Conservation (phyloP, 2,888 invertebrate species). For the Trachelus troglodyta region DNA sequence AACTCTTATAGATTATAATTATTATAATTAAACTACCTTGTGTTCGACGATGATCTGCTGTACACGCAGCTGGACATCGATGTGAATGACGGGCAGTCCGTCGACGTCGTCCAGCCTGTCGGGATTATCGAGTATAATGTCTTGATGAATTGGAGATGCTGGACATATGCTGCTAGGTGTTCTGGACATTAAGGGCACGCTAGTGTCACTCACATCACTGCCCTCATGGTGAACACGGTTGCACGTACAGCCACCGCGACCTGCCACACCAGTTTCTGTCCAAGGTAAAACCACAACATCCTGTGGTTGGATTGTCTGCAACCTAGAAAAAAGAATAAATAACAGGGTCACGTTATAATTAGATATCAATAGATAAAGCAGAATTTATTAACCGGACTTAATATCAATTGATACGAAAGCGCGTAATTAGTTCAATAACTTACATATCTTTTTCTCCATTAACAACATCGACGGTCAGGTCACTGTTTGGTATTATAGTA, state of each 20-base stretch:
- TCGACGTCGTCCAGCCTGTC: constrained; percentile 74
- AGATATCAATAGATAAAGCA: background rate
- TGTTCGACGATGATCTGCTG: constrained; percentile 86
- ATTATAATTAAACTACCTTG: constrained; percentile 70
- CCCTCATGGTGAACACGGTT: constrained; percentile 53
- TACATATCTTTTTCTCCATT: constrained; percentile 53
- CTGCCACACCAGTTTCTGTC: constrained; percentile 38
- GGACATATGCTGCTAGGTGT: constrained; percentile 72
- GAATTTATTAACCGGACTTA: background rate
- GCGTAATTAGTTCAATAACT: constrained; percentile 28
- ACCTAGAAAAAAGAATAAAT: constrained; percentile 25
- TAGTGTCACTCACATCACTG: constrained; percentile 59
- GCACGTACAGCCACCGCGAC: constrained; percentile 46
- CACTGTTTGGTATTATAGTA: constrained; percentile 66
- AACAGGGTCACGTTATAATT: background rate
- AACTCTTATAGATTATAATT: background rate
- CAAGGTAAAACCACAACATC: constrained; percentile 43
- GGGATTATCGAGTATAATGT: constrained; percentile 53
- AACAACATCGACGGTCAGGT: constrained; percentile 38
- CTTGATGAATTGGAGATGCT: constrained; percentile 70
- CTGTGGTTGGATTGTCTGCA: constrained; percentile 38
- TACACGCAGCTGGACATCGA: constrained; percentile 81
- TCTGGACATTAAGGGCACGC: constrained; percentile 68
- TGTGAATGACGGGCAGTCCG: constrained; percentile 78
- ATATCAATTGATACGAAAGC: background rate